Evolutionary conservation across 2,113 vertebrate genomes (phyloP), one percentile per base, ranked within the genome.

Genomic region (Xiphophorus maculatus): DNA sequence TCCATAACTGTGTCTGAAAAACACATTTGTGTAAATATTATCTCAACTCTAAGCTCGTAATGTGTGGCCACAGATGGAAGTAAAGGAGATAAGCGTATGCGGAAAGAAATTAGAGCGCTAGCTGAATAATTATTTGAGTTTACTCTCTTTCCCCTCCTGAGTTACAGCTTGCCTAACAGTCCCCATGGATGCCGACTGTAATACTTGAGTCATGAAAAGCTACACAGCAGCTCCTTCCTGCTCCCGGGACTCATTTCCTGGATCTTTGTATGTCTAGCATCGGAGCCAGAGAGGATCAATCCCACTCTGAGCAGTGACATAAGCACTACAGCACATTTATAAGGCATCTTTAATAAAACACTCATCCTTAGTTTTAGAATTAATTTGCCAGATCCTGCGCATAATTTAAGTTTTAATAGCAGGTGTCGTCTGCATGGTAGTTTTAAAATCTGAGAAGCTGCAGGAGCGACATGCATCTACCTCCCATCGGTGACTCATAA

Each of bases 131-230:
- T 70, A 73, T 40, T 25, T 44, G 64, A 74, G 30, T 40, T 72
- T 60, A 35, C 73, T 48, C 58, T 61, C n/a, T 40, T 40, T 51
- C 28, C 70, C 63, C 61, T 63, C 69, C 58, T 32, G 54, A 77
- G 79, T 69, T 66, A 81, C 76, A 63, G 22, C 66, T 29, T 81
- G 74, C 75, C 61, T 65, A 73, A 11, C 37, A 29, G 58, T 87
- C 82, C 82, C 84, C 9, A 6, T 33, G 71, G 86, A 89, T 74
- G 35, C 40, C 35, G 51, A 63, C 67, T 77, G 79, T 80, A 66
- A 66, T 37, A 63, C 35, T 79, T 63, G 42, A 80, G 60, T 80
- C 73, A 78, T 87, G 69, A 88, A 86, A 83, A 73, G 71, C 80
- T 69, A 69, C 74, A 79, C 1, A 81, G 69, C 58, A n/a, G 37